Evolutionary conservation across 2,888 invertebrate genomes (phyloP).

Genomic region (Scrobipalpa atriplicella): DNA sequence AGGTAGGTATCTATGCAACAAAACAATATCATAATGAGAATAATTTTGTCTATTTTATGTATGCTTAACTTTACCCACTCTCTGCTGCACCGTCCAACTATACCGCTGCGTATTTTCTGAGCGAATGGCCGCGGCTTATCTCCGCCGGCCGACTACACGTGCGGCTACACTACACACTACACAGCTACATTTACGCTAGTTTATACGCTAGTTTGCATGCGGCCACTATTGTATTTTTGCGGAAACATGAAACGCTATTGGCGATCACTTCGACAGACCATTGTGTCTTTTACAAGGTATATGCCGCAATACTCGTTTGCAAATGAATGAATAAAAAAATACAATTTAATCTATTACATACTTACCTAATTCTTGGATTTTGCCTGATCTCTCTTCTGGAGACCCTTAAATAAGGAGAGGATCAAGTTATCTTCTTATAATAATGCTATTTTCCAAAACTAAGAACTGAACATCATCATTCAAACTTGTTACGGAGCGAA

Average conservation of each 20-base stretch:
- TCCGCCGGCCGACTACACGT: conserved; percentile 18
- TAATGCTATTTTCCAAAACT: too few relatives aligned
- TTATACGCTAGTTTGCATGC: conserved; percentile 19
- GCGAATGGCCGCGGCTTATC: conserved; percentile 31
- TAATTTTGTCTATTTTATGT: not conserved
- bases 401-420: too few relatives aligned
- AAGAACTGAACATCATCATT: too few relatives aligned
- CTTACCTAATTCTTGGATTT: too few relatives aligned
- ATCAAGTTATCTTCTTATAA: too few relatives aligned
- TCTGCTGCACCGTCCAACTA: not conserved
- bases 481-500: too few relatives aligned
- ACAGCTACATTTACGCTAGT: conserved; percentile 6
- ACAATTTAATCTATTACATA: too few relatives aligned
- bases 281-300: not conserved
- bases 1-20: too few relatives aligned
- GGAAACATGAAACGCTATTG: conserved; percentile 1
- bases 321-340: too few relatives aligned
- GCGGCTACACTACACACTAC: too few relatives aligned
- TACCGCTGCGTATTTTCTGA: conserved; percentile 27
- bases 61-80: not conserved
- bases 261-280: not conserved
- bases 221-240: conserved; percentile 11
- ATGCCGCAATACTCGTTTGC: not conserved
- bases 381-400: too few relatives aligned
- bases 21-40: too few relatives aligned